Conservation (phyloP, 2,113 vertebrate genomes). For the Pyxicephalus adspersus region DNA sequence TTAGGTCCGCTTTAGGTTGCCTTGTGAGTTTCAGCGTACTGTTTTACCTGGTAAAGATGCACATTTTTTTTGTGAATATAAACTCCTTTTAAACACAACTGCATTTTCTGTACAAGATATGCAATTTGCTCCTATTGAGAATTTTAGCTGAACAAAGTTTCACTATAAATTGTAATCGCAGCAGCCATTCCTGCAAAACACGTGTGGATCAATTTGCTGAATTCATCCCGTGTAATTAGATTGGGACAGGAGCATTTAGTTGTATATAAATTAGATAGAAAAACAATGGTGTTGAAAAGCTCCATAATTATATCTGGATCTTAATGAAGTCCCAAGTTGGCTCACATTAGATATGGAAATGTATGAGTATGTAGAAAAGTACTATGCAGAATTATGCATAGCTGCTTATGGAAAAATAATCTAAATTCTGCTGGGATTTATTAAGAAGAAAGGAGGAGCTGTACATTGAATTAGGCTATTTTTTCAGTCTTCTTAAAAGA, state of each 20-base stretch:
- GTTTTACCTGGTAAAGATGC: too few relatives aligned
- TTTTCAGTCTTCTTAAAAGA: neutral
- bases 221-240: constrained; percentile 42
- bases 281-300: constrained; percentile 59
- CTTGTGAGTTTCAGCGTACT: too few relatives aligned
- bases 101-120: neutral
- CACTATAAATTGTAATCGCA: constrained; percentile 10
- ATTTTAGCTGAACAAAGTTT: constrained; percentile 1
- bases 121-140: neutral
- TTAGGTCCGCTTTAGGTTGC: too few relatives aligned
- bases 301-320: constrained; percentile 62
- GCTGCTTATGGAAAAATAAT: constrained; percentile 36
- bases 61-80: neutral
- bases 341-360: constrained; percentile 66
- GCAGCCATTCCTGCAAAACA: constrained; percentile 15
- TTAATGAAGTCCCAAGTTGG: constrained; percentile 61
- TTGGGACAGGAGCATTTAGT: constrained; percentile 50
- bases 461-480: constrained; percentile 1
- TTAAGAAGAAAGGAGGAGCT: neutral
- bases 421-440: constrained; percentile 12
- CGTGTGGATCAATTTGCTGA: constrained; percentile 26
- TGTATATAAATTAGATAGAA: constrained; percentile 59
- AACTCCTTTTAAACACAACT: neutral
- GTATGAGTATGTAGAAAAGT: constrained; percentile 48
- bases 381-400: constrained; percentile 49